Evolutionary conservation across 2,888 invertebrate genomes (phyloP).

Genomic region (Andrena flavipes): DNA sequence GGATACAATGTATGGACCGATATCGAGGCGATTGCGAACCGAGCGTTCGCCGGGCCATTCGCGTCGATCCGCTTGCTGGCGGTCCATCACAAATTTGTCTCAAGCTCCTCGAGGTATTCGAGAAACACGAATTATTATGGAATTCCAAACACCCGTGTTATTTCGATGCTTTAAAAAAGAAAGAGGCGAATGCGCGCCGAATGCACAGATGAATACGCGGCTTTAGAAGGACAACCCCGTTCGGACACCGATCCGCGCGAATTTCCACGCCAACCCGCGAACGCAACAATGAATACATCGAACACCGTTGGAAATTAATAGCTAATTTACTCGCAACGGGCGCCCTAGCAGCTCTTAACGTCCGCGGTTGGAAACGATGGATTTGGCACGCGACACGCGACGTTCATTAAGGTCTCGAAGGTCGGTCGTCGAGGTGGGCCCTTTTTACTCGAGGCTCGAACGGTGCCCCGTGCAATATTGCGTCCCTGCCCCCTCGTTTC

Average conservation of each 20-base stretch:
- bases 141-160: no score
- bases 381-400: constrained; percentile 74
- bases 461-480: constrained; percentile 44
- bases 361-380: constrained; percentile 36
- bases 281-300: constrained; percentile 4
- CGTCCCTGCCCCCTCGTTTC: constrained; percentile 30
- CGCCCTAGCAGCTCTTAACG: constrained; percentile 25
- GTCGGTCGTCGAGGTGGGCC: constrained; percentile 48
- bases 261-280: background rate
- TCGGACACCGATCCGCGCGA: background rate
- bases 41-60: no score
- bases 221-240: background rate
- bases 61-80: no score
- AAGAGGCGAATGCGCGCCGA: no score
- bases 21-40: no score
- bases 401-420: constrained; percentile 74
- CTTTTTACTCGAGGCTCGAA: constrained; percentile 55
- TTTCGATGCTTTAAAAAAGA: no score
- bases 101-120: no score
- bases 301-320: constrained; percentile 45
- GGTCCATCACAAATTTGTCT: no score
- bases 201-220: no score
- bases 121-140: no score
- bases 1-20: no score
- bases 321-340: constrained; percentile 42